phyloP scores from a whole-genome alignment of 2,797 vertebrate species.

The Bovichtus diacanthus region DNA sequence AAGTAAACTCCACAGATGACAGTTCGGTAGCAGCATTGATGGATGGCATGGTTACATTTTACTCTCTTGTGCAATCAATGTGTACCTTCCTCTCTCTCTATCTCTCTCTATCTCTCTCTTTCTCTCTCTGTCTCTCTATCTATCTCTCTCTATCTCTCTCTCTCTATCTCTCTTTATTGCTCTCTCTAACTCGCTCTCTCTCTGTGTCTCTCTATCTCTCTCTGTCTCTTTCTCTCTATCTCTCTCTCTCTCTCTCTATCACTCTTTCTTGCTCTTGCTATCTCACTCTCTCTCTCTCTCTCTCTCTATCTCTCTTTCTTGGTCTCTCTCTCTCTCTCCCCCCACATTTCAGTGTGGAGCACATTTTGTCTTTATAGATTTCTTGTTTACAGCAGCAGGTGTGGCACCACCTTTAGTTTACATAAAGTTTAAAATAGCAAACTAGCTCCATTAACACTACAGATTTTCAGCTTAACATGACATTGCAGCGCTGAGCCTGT shows the following conservation, averaged over 20 bases:
- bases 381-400: conserved; percentile 29
- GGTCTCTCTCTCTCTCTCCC: background rate
- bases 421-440: background rate
- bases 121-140: too few relatives aligned
- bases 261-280: too few relatives aligned
- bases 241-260: conserved; percentile 12
- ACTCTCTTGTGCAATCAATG: conserved; percentile 59
- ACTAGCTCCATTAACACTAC: background rate
- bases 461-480: conserved; percentile 8
- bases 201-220: too few relatives aligned
- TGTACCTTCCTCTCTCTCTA: conserved; percentile 32
- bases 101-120: conserved; percentile 1
- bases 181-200: too few relatives aligned
- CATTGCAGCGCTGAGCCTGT: background rate
- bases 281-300: background rate
- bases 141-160: too few relatives aligned
- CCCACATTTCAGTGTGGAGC: background rate
- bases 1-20: conserved; percentile 70
- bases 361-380: conserved; percentile 10
- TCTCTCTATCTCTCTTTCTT: too few relatives aligned
- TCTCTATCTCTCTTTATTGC: too few relatives aligned
- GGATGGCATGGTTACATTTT: conserved; percentile 63
- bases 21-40: conserved; percentile 63
- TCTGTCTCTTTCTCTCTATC: conserved; percentile 10
- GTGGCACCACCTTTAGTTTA: conserved; percentile 13